These are phyloP conservation scores for Lasioglossum malachurum DNA, from an alignment of 2,888 invertebrate species.

Conservation along the genomic window DNA sequence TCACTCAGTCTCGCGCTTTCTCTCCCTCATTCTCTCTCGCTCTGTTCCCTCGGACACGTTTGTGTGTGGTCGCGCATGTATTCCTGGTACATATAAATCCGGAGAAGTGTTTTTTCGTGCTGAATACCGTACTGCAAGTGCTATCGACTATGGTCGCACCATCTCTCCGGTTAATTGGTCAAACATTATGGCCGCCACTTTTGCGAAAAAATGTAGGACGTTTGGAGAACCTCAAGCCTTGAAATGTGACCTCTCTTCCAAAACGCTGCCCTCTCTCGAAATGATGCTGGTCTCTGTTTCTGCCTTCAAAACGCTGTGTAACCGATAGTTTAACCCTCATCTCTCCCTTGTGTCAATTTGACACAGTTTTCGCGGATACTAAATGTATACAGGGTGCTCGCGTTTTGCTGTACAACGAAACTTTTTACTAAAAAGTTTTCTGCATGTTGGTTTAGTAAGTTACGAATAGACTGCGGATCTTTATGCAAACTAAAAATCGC, in stretches of 20 bases:
- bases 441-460: not conserved
- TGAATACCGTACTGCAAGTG: slow-evolving; percentile 22
- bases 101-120: slow-evolving; percentile 36
- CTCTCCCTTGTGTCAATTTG: not conserved
- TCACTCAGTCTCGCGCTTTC: not conserved
- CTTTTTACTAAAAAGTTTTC: not conserved
- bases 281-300: not conserved
- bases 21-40: not conserved
- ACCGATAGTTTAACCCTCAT: slow-evolving; percentile 6
- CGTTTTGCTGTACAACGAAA: not conserved
- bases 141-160: slow-evolving; percentile 22
- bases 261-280: too few species aligned
- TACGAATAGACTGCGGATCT: not conserved
- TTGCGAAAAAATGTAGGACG: not conserved
- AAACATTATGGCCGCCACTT: slow-evolving; percentile 4
- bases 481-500: not conserved
- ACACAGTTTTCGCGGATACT: not conserved
- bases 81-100: slow-evolving; percentile 21
- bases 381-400: not conserved
- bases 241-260: not conserved
- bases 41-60: not conserved
- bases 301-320: not conserved
- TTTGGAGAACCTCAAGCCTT: slow-evolving; percentile 38
- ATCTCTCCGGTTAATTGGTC: slow-evolving; percentile 58
- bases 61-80: slow-evolving; percentile 20